These are phyloP conservation scores for Colinus virginianus DNA, from an alignment of 2,113 vertebrate genomes.

Conservation along the genomic window DNA sequence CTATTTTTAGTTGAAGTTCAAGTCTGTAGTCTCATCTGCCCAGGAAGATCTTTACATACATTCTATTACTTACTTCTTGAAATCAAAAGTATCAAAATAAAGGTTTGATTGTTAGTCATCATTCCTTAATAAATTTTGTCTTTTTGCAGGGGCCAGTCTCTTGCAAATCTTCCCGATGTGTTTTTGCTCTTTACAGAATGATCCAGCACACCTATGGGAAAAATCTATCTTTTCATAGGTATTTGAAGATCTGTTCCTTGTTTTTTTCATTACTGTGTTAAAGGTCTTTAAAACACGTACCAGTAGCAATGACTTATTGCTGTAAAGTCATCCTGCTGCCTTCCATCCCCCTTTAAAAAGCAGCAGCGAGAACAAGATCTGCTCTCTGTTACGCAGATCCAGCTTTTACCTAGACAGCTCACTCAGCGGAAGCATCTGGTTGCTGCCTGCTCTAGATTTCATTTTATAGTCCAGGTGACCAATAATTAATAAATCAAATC, in stretches of 20 bases:
- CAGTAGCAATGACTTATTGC: neutral
- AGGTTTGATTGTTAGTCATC: neutral
- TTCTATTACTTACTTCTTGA: neutral
- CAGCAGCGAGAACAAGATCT: neutral
- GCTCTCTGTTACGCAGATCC: neutral
- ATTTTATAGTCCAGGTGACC: neutral
- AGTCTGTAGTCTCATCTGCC: neutral
- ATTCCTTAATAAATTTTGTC: neutral
- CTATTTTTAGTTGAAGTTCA: neutral
- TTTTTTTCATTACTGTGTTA: neutral
- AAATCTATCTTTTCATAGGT: neutral
- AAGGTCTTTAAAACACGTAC: neutral
- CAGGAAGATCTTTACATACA: neutral
- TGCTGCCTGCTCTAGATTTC: neutral
- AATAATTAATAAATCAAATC: slow-evolving; percentile 32
- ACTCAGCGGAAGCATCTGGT: neutral
- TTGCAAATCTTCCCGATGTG: neutral
- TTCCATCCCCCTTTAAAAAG: neutral
- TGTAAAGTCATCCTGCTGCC: neutral
- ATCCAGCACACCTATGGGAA: neutral
- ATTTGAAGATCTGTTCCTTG: neutral
- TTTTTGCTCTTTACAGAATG: neutral
- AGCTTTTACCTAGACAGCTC: neutral
- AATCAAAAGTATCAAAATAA: neutral
- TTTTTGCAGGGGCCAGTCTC: neutral